Conservation (phyloP, 2,113 vertebrate species). For the Melanerpes formicivorus region DNA sequence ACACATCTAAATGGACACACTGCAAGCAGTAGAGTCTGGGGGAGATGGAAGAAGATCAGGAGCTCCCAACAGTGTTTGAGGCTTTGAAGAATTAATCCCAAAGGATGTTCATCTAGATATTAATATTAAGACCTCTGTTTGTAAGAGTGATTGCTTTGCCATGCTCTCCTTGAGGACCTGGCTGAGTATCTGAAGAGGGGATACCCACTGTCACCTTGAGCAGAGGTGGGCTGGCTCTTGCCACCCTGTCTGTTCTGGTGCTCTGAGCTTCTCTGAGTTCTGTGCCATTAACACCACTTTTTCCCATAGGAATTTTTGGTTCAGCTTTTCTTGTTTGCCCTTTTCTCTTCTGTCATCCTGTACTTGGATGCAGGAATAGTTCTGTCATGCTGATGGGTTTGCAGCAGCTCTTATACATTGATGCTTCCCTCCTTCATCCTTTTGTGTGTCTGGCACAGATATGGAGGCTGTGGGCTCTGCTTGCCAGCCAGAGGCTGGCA, state of each 20-base stretch:
- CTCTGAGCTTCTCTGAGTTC: background rate
- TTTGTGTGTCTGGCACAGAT: accelerated
- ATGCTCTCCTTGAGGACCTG: background rate
- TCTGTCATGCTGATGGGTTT: background rate
- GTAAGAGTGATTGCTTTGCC: background rate
- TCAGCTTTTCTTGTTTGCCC: background rate
- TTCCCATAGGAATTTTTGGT: background rate
- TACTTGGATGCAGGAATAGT: background rate
- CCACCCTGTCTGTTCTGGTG: background rate
- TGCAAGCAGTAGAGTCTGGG: background rate
- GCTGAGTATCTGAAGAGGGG: background rate
- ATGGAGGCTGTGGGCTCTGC: background rate
- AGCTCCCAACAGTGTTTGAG: background rate
- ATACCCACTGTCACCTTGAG: accelerated
- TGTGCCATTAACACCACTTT: background rate
- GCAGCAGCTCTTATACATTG: background rate
- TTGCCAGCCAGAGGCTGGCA: background rate
- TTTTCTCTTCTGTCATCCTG: background rate
- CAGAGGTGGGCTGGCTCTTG: background rate
- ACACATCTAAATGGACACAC: background rate
- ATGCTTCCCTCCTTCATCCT: background rate
- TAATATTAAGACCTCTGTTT: background rate
- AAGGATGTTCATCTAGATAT: background rate
- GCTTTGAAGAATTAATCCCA: background rate
- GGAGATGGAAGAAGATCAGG: background rate